Conservation (phyloP, 2,797 vertebrate species). For the Leucoraja ocellata region DNA sequence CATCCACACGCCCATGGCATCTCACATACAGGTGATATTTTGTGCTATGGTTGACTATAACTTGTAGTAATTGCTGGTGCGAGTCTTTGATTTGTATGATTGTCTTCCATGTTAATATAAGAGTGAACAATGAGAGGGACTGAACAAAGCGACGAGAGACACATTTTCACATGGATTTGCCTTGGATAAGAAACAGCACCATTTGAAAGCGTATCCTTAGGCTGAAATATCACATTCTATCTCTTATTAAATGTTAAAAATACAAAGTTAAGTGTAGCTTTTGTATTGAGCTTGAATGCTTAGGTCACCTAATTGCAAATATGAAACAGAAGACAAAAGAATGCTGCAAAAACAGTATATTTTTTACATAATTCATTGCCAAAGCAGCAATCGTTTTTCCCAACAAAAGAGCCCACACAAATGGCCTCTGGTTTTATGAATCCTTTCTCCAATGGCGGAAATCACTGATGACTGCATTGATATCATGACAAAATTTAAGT, state of each 20-base stretch:
- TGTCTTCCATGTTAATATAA: not conserved
- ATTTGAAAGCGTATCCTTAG: constrained; percentile 6
- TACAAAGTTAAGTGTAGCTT: constrained; percentile 28
- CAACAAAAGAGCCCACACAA: not conserved
- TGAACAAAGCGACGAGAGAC: not conserved
- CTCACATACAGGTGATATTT: not conserved
- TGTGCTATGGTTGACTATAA: not conserved
- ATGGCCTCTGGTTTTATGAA: not conserved
- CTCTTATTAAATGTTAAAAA: not conserved
- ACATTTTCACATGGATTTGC: constrained; percentile 7
- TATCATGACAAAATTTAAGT: constrained; percentile 25
- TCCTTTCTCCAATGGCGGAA: not conserved
- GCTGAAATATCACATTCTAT: constrained; percentile 26
- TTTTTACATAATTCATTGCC: constrained; percentile 16
- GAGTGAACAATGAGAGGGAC: not conserved
- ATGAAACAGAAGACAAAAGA: constrained; percentile 29
- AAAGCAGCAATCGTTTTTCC: not conserved
- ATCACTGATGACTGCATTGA: constrained; percentile 21
- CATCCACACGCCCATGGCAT: not conserved
- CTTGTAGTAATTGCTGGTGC: not conserved
- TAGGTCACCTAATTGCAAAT: constrained; percentile 35
- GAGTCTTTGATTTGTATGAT: not conserved
- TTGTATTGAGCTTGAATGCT: constrained; percentile 25
- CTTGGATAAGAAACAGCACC: not conserved
- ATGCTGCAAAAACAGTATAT: constrained; percentile 12